Evolutionary conservation across 30 jellyfish, hydroid and myxozoan species (phyloP).

Genomic region (Rhopilema esculentum): DNA sequence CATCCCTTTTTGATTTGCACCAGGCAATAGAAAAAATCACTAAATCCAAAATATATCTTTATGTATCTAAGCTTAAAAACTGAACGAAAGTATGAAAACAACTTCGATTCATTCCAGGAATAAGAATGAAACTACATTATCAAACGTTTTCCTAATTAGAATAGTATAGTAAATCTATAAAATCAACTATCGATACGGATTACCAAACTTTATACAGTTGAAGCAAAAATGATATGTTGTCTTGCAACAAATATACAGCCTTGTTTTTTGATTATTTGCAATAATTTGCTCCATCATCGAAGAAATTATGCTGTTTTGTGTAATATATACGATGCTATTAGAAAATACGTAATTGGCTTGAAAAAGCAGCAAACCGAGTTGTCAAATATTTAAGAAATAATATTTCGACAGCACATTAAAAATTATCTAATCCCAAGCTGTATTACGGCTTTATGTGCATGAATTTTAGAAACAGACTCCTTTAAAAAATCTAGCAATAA

Average conservation of each 20-base stretch:
- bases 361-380: neutral
- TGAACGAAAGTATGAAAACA: neutral
- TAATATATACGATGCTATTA: neutral
- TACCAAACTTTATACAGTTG: neutral
- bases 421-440: neutral
- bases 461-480: neutral
- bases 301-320: neutral
- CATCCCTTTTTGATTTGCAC: conserved; percentile 14
- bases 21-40: conserved; percentile 19
- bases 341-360: no score
- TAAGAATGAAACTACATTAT: no score
- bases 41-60: neutral
- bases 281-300: no score
- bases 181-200: neutral
- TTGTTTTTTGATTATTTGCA: neutral
- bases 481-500: no score
- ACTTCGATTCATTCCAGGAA: neutral
- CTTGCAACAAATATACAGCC: neutral
- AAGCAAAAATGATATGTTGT: neutral
- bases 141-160: neutral
- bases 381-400: neutral
- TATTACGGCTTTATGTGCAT: neutral
- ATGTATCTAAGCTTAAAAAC: neutral
- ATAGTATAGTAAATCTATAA: no score
- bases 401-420: neutral